Evolutionary conservation across 2,797 vertebrate species (phyloP), one percentile per base, ranked within the genome.

Genomic region (Macroramphosus scolopax): DNA sequence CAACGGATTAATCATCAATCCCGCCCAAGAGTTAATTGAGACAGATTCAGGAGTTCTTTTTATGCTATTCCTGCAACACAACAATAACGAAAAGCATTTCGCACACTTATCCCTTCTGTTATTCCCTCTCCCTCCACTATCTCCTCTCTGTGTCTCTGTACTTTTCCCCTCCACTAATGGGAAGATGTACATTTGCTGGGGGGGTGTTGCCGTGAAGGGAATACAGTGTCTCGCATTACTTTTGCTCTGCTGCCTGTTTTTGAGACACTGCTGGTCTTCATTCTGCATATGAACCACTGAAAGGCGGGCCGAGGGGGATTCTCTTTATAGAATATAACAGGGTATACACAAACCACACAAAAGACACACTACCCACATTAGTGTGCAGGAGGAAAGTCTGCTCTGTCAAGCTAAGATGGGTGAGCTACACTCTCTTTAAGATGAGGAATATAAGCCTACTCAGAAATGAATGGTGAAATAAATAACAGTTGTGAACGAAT

Each of bases 281-380:
- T 74, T 80, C 68, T 65, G 72, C 55, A 53, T 68, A 47, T 44
- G 36, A 62, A 59, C 46, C 66, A 66, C 39, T 70, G 51, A 72
- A 66, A 69, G 51, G 51, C 62, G 75, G 72, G 67, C 80, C 74
- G 45, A 24, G 65, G 80, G 78, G 71, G 76, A 73, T 53, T 83
- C 71, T 67, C 41, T 83, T 84, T 81, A 58, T 2, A 5, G 33
- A 64, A 50, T 38, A 72, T 38, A 75, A 64, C 50, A 50, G 47
- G 65, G 25, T 76, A 72, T 51, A 81, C 75, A 85, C 81, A 85
- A 67, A 58, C 60, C 62, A 44, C 62, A 83, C 62, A 78, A 80
- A 77, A 80, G 68, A 63, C 48, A 13, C 46, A 65, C 41, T 43
- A 38, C 25, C 46, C 38, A 49, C 57, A 54, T 41, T 22, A 20